Base-by-base conservation (phyloP, 1,140 invertebrate species). In the Tetraneura akinire region DNA sequence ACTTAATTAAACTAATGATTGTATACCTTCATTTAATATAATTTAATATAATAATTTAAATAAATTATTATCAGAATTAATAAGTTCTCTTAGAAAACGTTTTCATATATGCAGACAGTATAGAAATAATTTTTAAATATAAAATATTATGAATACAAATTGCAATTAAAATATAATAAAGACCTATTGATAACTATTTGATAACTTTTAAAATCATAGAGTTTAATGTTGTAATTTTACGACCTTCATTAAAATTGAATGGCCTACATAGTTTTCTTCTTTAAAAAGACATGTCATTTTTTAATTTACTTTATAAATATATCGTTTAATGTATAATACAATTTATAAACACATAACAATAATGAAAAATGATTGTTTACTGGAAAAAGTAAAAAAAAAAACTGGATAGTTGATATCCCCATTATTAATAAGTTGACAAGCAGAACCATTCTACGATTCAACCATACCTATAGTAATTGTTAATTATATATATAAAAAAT, bases 191-290 rank as follows among this genome's bases (percentile, higher is more conserved):
- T n/a, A n/a, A n/a, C n/a, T n/a, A n/a, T n/a, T n/a, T n/a, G n/a
- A n/a, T n/a, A n/a, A n/a, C n/a, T n/a, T n/a, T n/a, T 37, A 37
- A 37, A 37, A 37, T 4, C 32, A 37, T 37, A 37, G 3, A 4
- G 8, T 37, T 37, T 4, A 8, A n/a, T 76, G 51, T 76, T 32
- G 51, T 45, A 57, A 76, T 26, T 5, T 18, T 11, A 55, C 21
- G n/a, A 23, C 71, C 71, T 55, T 76, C n/a, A 16, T 23, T 21
- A 37, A 76, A 76, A 76, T 76, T 23, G 18, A 18, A 55, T 23
- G 51, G 29, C 70, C 70, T 76, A 60, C 11, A 74, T 62, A 26
- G 10, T 78, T 74, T 74, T 47, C 55, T 62, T 78, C 55, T 78
- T 78, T 29, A 60, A 47, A 76, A 62, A 4, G 10, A 13, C n/a